Percentiles rank a stretch among this genome's conserved stretches.
Evolutionary conservation across 2,113 vertebrate species (phyloP).

Genomic region (Grammomys dolichurus): DNA sequence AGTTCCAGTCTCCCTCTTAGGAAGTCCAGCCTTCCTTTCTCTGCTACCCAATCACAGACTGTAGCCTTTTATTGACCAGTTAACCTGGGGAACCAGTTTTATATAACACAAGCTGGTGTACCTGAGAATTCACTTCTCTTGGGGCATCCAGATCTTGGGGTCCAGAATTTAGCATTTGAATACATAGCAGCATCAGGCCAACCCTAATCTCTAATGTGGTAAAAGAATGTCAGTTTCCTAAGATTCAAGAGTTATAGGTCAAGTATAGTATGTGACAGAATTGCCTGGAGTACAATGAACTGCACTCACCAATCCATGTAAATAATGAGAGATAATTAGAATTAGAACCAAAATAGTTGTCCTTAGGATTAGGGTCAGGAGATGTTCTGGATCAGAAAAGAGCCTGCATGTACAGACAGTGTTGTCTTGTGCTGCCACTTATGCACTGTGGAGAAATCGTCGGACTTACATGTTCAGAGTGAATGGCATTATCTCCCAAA

Average conservation of each 20-base stretch:
- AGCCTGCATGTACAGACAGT: not conserved
- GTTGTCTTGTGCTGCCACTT: not conserved
- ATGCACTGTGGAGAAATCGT: not conserved
- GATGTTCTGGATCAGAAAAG: not conserved
- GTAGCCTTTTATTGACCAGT: too few species aligned
- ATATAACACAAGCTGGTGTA: too few species aligned
- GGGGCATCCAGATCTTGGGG: too few species aligned
- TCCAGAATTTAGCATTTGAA: too few species aligned
- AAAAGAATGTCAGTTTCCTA: not conserved
- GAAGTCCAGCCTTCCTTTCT: too few species aligned
- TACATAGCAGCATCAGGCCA: too few species aligned
- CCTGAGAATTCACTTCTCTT: too few species aligned
- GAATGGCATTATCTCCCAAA: not conserved
- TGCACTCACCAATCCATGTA: not conserved
- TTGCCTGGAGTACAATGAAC: not conserved
- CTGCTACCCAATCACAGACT: too few species aligned
- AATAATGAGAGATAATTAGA: not conserved
- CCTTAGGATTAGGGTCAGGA: not conserved
- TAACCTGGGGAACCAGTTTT: too few species aligned
- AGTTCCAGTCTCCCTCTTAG: too few species aligned
- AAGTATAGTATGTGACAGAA: not conserved
- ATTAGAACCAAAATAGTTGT: not conserved
- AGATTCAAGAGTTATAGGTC: not conserved
- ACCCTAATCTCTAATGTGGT: not conserved
- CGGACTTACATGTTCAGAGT: not conserved